Evolutionary conservation across 2,888 invertebrate species (phyloP).

Genomic region (Thalpophila matura): DNA sequence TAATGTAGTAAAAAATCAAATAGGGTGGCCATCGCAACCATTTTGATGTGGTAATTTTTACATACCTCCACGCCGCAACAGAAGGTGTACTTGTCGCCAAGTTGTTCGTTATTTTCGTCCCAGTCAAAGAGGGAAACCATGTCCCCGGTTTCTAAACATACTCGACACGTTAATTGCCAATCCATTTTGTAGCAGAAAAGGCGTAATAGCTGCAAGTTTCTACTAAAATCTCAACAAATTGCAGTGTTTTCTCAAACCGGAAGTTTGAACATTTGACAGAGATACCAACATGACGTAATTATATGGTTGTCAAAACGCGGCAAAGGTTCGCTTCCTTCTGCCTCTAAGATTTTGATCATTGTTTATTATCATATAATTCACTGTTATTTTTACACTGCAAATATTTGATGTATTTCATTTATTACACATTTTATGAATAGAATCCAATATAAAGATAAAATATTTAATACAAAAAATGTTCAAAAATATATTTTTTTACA

Average conservation of each 20-base stretch:
- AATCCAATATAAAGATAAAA: background rate
- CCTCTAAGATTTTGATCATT: constrained; percentile 29
- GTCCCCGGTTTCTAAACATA: constrained; percentile 88
- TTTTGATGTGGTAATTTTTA: constrained; percentile 88
- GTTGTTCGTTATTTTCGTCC: constrained; percentile 90
- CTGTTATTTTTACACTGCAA: too few relatives aligned
- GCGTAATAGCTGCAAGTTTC: constrained; percentile 58
- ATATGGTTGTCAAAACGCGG: constrained; percentile 37
- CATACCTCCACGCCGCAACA: constrained; percentile 89
- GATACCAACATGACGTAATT: constrained; percentile 73
- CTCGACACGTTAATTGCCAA: constrained; percentile 90
- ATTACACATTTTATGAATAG: background rate
- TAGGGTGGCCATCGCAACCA: constrained; percentile 91
- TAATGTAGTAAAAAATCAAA: constrained; percentile 84
- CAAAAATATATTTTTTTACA: background rate
- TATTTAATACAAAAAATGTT: background rate
- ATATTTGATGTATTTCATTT: background rate
- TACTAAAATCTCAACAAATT: constrained; percentile 69
- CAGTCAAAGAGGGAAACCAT: constrained; percentile 90
- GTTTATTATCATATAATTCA: background rate
- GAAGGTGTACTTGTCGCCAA: constrained; percentile 87
- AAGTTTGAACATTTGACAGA: constrained; percentile 66
- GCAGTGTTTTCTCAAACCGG: constrained; percentile 76
- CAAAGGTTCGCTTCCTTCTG: constrained; percentile 40
- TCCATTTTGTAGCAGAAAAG: constrained; percentile 80